A percentile compares a stretch with the other conserved stretches of the same genome.
phyloP scores from a whole-genome alignment of 1,140 invertebrate species.

The Samia ricini region DNA sequence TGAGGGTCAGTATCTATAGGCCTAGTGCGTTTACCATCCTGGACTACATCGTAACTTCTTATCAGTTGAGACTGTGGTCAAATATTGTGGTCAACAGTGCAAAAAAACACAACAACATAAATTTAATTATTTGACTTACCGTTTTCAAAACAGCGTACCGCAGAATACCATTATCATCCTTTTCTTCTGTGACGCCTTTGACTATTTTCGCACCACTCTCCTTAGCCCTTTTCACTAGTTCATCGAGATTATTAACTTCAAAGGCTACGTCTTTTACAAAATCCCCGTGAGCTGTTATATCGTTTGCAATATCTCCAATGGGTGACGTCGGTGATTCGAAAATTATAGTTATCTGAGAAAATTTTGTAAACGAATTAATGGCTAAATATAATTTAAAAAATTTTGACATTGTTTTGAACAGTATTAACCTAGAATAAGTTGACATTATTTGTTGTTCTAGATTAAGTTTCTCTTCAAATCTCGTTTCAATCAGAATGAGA shows the following conservation, averaged over 20 bases:
- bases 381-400: constrained; percentile 1
- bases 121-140: constrained; percentile 82
- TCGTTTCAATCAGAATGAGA: too few species aligned
- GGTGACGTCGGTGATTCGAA: constrained; percentile 91
- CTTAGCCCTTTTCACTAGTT: constrained; percentile 88
- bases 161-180: constrained; percentile 89
- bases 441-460: too few species aligned
- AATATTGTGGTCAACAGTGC: too few species aligned
- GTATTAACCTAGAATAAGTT: too few species aligned
- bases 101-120: too few species aligned
- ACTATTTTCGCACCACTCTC: constrained; percentile 90
- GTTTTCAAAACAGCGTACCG: constrained; percentile 94
- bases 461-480: too few species aligned
- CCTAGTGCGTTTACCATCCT: too few species aligned
- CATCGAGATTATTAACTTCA: constrained; percentile 93
- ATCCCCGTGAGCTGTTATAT: constrained; percentile 94
- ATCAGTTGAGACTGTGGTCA: too few species aligned
- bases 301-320: constrained; percentile 85
- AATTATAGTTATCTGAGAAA: constrained; percentile 89
- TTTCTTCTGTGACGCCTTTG: constrained; percentile 91
- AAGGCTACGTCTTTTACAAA: constrained; percentile 98
- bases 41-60: too few species aligned
- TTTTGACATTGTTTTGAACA: too few species aligned
- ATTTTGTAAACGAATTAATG: background rate
- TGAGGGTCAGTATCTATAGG: too few species aligned